These are phyloP conservation scores for Drosophila paulistorum DNA, from an alignment of 1,140 invertebrate genomes.

Conservation along the genomic window DNA sequence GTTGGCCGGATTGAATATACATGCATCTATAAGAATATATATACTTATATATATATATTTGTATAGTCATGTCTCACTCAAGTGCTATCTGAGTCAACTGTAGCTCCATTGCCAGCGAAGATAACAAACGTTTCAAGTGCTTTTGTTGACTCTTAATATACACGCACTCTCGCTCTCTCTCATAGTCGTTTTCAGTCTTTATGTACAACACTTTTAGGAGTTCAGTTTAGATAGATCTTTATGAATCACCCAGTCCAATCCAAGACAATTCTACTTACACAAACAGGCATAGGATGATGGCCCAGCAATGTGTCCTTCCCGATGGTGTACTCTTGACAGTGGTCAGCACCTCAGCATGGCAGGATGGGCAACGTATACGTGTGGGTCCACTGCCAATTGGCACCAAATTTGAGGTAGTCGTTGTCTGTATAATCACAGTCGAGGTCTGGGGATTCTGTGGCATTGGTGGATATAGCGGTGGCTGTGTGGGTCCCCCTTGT, in stretches of 20 bases:
- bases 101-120: constrained; percentile 52
- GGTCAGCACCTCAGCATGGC: constrained; percentile 84
- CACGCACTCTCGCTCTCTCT: neutral
- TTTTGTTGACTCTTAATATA: neutral
- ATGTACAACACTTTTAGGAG: neutral
- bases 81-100: constrained; percentile 61
- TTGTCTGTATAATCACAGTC: constrained; percentile 84
- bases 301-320: constrained; percentile 86
- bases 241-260: neutral
- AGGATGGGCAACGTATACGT: constrained; percentile 84
- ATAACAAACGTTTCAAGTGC: constrained; percentile 52
- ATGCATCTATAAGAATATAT: neutral
- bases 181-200: too few relatives aligned
- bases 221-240: neutral
- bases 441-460: constrained; percentile 54
- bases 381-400: constrained; percentile 83
- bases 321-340: constrained; percentile 84
- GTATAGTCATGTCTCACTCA: neutral
- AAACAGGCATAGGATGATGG: constrained; percentile 85
- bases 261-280: constrained; percentile 82
- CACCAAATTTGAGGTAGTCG: constrained; percentile 61
- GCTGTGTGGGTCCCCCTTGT: constrained; percentile 60
- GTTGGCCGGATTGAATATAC: too few relatives aligned
- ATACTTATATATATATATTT: constrained; percentile 4
- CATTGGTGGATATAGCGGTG: constrained; percentile 65